Base-by-base conservation (phyloP, 1,140 invertebrate genomes). In the Pygmarrhopalites habei region DNA sequence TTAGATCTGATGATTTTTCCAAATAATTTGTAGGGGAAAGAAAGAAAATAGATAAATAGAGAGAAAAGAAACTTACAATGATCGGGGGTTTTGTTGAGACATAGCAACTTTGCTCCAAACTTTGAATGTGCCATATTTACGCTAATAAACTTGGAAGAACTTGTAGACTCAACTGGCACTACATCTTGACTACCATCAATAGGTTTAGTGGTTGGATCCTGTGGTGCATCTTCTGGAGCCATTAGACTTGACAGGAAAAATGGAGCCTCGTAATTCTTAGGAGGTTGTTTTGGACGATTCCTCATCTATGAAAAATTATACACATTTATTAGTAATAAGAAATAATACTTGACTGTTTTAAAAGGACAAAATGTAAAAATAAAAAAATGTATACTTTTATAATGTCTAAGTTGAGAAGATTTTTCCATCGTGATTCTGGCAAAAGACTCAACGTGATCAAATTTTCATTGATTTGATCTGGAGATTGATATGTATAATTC, bases 381-480 rank as follows among this genome's bases (percentile, higher is more conserved):
- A 25, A 47, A 5, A 25, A 7, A n/a, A 7, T 47, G 39, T 43
- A 62, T 66, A 85, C 84, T 74, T 89, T 93, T 1, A 98, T 89
- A 1, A 89, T 77, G 72, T 98, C 93, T 46, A 98, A 79, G 75
- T 94, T 85, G 0, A 98, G 78, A 2, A 99, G 76, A 79, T 96
- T 96, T 55, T 92, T 84, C 96, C 95, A 98, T 72, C 90, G 83
- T 0, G 92, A 93, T 23, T 85, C 83, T 0, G 94, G 83, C 44
- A 96, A 76, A 1, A 84, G 80, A 0, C 93, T 95, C 64, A 97
- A 77, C 0, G 92, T 95, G 14, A 98, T 83, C 1, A 98, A 77
- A 69, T 93, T 84, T 29, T 83, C 74, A 41, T 81, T 81, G 43
- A 97, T 83, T 79, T 96, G 92, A 70, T 86, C 83, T 0, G 88